Evolutionary conservation across 2,113 vertebrate genomes (phyloP), one percentile per base, ranked within the genome.

Genomic region (Nanorana parkeri): DNA sequence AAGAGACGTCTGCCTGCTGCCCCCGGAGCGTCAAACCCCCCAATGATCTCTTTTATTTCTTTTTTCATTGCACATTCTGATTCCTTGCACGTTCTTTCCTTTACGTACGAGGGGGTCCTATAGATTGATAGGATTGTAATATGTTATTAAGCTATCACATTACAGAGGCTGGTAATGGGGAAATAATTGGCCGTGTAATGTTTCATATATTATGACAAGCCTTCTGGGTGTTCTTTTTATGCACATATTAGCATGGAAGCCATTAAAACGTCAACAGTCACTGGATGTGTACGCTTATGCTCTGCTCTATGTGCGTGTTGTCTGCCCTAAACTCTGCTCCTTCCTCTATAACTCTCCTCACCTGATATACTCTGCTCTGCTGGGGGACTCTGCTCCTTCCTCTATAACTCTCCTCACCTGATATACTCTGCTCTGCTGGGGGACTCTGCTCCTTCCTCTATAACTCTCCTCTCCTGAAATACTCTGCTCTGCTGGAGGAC

Each of bases 211-310:
- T 52, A 26, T 78, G 86, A 82, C 66, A 84, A 76, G 85, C 17
- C 86, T 67, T 56, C 84, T 69, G 86, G 87, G 77, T 41, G 24
- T 86, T 83, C 28, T 13, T 75, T 81, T 81, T 72, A 71, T 83
- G 84, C 80, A 83, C 84, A 84, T 85, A 87, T 77, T 67, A 84
- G 68, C n/a, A 76, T 84, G 71, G 81, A 84, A 85, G 61, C 85
- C 66, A 36, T 76, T 82, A 77, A 69, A 79, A 80, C 64, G 17
- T 54, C 80, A 60, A 82, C 20, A 17, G 80, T 72, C 64, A 19
- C 19, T 23, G 71, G 71, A 71, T 68, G 17, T 76, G 51, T 75
- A 24, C 63, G 21, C 51, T 52, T 24, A 36, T n/a, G 52, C 24
- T 23, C 60, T n/a, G n/a, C n/a, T n/a, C 28, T 56, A 28, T 56